Base-by-base conservation (phyloP, 2,888 invertebrate species). In the Heliconius hortense region DNA sequence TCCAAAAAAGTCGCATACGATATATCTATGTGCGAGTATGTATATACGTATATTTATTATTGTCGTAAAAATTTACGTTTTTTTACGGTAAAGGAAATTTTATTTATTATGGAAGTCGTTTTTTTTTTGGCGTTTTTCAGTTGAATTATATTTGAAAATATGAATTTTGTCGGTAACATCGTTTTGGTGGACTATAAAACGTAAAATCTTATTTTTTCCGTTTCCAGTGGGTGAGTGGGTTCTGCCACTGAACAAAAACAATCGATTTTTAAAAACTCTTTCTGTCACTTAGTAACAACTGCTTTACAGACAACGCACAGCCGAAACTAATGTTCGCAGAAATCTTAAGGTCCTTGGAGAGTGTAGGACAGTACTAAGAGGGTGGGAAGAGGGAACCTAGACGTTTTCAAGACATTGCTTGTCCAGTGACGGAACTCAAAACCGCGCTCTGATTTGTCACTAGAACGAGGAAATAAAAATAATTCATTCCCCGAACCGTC, bases 11-110 rank as follows among this genome's bases (percentile, higher is more conserved):
- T 39, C 21, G 26, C 60, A 4, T 31, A n/a, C 28, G 28, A 31
- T n/a, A n/a, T 56, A 56, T 31, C 13, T 43, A 24, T 43, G 24
- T 24, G 24, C 24, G 15, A 24, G 24, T 62, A 28, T 15, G 24
- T 62, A 28, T 15, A 18, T 31, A 28, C 28, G 39, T 66, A 43
- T 39, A 24, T 64, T 39, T 64, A 64, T 64, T 35, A 24, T n/a
- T 39, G 64, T 24, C n/a, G 64, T 64, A 39, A 64, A 64, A 24
- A n/a, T 64, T 64, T 64, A 64, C 64, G 64, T 11, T 66, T 39
- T 39, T 66, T 43, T 43, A 24, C 56, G 56, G 24, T 10, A 15
- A 43, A 31, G 24, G 13, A 11, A 24, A 4, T 66, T 26, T 28
- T 53, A 31, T 53, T 69, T 53, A 31, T 18, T 26, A 21, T n/a